phyloP scores from a whole-genome alignment of 2,888 invertebrate species.

The Euplexia lucipara region DNA sequence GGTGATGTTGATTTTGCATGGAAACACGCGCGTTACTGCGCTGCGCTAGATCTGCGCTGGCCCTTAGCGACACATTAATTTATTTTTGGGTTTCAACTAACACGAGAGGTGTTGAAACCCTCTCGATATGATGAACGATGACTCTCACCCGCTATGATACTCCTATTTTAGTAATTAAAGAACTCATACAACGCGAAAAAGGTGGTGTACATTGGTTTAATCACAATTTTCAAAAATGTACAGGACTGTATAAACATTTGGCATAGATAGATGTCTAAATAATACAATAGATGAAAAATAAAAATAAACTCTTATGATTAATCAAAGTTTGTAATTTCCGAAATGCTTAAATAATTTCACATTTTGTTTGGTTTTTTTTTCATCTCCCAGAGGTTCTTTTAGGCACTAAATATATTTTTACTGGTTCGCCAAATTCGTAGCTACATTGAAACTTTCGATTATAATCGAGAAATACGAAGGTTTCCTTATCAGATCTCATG shows the following conservation, averaged over 20 bases:
- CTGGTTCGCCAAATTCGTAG: conserved; percentile 77
- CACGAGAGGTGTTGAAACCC: too few species aligned
- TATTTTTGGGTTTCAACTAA: too few species aligned
- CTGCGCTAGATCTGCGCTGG: too few species aligned
- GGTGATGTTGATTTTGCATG: too few species aligned
- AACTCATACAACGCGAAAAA: conserved; percentile 68
- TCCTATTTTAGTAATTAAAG: conserved; percentile 41
- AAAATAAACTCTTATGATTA: conserved; percentile 83
- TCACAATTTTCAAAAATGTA: conserved; percentile 81
- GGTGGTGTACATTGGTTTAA: conserved; percentile 77
- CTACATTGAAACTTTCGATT: conserved; percentile 65
- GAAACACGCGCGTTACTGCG: too few species aligned
- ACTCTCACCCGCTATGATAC: background rate
- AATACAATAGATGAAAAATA: conserved; percentile 79
- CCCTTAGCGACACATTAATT: too few species aligned
- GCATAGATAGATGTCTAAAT: conserved; percentile 81
- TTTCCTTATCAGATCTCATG: conserved; percentile 68
- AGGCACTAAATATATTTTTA: conserved; percentile 78
- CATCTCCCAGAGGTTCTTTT: conserved; percentile 85
- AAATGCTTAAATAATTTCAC: conserved; percentile 80
- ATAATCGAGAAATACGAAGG: conserved; percentile 51
- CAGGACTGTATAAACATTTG: conserved; percentile 85
- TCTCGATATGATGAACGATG: too few species aligned
- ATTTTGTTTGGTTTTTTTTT: conserved; percentile 74
- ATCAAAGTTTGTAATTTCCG: conserved; percentile 81